Conservation (phyloP, 2,888 invertebrate species). For the Amblyteles armatorius region DNA sequence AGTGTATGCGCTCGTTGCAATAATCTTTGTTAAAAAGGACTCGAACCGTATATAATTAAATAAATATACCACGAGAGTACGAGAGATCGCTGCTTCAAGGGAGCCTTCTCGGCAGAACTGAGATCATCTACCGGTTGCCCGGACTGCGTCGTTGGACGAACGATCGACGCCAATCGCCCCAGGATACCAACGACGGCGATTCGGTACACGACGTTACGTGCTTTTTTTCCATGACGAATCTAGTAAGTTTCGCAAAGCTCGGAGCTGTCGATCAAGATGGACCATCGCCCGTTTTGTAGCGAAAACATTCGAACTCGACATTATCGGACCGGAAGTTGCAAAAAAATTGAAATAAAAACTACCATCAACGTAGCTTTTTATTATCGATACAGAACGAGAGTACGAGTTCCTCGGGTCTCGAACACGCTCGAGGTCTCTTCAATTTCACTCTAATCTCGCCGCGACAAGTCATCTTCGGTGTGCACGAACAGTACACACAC, state of each 20-base stretch:
- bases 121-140: not conserved
- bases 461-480: constrained; percentile 52
- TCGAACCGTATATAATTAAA: too few species aligned
- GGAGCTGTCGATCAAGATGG: not conserved
- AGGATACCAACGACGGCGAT: too few species aligned
- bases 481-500: constrained; percentile 50
- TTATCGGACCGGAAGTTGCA: too few species aligned
- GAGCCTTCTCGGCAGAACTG: constrained; percentile 39
- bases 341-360: too few species aligned
- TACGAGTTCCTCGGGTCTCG: constrained; percentile 29
- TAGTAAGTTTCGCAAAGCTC: not conserved
- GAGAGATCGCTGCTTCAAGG: constrained; percentile 36
- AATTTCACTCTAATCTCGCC: constrained; percentile 61
- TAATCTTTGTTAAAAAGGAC: too few species aligned
- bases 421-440: constrained; percentile 52
- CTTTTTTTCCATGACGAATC: not conserved
- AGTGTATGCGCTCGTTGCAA: too few species aligned
- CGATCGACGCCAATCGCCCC: too few species aligned
- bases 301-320: not conserved
- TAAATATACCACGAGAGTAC: too few species aligned
- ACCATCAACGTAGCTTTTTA: not conserved
- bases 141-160: too few species aligned
- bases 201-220: too few species aligned
- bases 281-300: not conserved
- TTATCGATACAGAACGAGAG: constrained; percentile 16